Base-by-base conservation (phyloP, 2,888 invertebrate genomes). In the Hypselothyrea guttata region DNA sequence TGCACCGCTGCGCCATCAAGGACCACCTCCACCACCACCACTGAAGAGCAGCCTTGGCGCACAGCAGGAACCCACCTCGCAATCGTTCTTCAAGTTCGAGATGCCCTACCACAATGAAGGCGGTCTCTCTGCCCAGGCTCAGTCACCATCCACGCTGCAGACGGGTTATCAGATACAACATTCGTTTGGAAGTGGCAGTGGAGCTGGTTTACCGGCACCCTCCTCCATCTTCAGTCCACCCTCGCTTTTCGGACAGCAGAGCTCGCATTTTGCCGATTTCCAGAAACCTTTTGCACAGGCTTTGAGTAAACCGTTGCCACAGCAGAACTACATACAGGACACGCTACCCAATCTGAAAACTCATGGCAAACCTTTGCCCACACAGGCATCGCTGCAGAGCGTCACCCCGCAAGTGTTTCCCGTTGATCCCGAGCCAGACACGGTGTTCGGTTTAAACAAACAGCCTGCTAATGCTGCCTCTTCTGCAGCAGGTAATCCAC, bases 131-230 rank as follows among this genome's bases (percentile, higher is more conserved):
- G 48, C 38, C 2, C 76, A 67, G 53, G 57, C 66, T 0, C 79
- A 84, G 12, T 72, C 71, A 0, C 81, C 79, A 0, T 72, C 88
- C n/a, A 85, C 86, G 0, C 81, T 90, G 2, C 90, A 90, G 54
- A 89, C 89, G 0, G 89, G 89, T 18, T 90, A 90, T 58, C 90
- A 90, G 65, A 90, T 90, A 13, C 89, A 89, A 16, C 89, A 89
- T 47, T 76, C 86, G 4, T 84, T 86, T 15, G 88, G 88, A 5
- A 77, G 82, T 2, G 58, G 44, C 38, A 11, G 38, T n/a, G 38
- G 18, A 1, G n/a, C 18, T 8, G 69, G 76, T 0, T 52, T 78
- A 0, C 66, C 76, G 0, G 86, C 84, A 0, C 83, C 87, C 2
- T 87, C 89, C 8, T 77, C 89, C 0, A 58, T 88, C 1, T 86